These are phyloP conservation scores for Saturnia japonica DNA, from an alignment of 2,888 invertebrate genomes.

Conservation along the genomic window DNA sequence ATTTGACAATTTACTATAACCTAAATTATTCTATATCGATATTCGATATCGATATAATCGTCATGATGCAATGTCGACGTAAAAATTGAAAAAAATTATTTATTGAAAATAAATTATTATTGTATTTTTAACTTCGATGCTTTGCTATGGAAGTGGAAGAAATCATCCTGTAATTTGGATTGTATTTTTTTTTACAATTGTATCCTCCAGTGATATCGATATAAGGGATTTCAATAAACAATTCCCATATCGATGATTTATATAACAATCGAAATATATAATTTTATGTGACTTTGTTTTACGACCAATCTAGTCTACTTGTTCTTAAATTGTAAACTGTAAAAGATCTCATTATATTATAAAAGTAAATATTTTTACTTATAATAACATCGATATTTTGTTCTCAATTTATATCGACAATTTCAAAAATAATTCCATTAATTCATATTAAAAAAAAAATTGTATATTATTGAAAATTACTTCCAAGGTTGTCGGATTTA, in stretches of 20 bases:
- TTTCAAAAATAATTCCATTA: no score
- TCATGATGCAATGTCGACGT: not conserved
- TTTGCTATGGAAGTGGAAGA: slow-evolving; percentile 48
- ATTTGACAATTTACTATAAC: not conserved
- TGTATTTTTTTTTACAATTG: slow-evolving; percentile 13
- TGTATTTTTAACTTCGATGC: slow-evolving; percentile 27
- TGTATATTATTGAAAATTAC: no score
- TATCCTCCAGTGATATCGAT: not conserved
- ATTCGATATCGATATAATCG: not conserved
- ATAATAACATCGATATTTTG: not conserved
- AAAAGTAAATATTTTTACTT: not conserved
- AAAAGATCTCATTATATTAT: not conserved
- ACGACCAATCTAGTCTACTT: not conserved
- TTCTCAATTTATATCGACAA: not conserved
- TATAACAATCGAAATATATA: not conserved
- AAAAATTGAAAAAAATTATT: not conserved
- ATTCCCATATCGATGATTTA: not conserved
- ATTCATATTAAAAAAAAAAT: no score
- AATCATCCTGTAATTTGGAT: not conserved
- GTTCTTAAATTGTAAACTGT: not conserved
- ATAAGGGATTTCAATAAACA: not conserved
- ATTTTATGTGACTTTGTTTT: not conserved
- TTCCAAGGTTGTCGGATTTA: no score
- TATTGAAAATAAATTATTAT: not conserved
- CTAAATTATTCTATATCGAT: not conserved